phyloP scores from a whole-genome alignment of 2,113 vertebrate species.

The Vidua macroura region DNA sequence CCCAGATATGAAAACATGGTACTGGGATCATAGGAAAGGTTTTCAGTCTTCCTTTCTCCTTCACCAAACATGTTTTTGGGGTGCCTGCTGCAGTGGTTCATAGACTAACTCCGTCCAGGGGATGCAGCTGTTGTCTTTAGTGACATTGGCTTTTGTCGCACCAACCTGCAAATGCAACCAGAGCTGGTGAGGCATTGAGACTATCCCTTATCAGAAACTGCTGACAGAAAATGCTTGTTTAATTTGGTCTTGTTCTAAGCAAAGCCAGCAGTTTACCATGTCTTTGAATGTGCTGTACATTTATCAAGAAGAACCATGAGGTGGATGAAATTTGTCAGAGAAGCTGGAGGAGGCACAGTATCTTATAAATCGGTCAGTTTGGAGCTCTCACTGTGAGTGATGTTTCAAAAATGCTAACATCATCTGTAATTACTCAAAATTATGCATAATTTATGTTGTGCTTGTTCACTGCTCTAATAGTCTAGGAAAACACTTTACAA shows the following conservation, averaged over 20 bases:
- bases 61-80: background rate
- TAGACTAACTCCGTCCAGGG: background rate
- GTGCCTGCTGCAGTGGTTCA: background rate
- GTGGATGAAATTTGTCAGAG: slow-evolving; percentile 21
- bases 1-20: background rate
- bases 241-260: background rate
- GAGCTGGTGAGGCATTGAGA: background rate
- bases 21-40: background rate
- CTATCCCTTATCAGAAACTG: background rate
- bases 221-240: background rate
- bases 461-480: background rate
- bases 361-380: slow-evolving; percentile 13
- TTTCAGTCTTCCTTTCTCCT: background rate
- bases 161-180: background rate
- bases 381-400: slow-evolving; percentile 24
- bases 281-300: background rate
- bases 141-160: background rate
- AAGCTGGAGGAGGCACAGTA: slow-evolving; percentile 23
- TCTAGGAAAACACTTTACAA: slow-evolving; percentile 43
- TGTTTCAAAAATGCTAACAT: slow-evolving; percentile 55
- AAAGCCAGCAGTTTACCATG: background rate
- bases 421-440: slow-evolving; percentile 63
- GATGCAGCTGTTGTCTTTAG: background rate
- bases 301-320: slow-evolving; percentile 21
- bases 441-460: slow-evolving; percentile 52